Evolutionary conservation across 2,888 invertebrate species (phyloP), one percentile per base, ranked within the genome.

Genomic region (Choreutis nemorana): DNA sequence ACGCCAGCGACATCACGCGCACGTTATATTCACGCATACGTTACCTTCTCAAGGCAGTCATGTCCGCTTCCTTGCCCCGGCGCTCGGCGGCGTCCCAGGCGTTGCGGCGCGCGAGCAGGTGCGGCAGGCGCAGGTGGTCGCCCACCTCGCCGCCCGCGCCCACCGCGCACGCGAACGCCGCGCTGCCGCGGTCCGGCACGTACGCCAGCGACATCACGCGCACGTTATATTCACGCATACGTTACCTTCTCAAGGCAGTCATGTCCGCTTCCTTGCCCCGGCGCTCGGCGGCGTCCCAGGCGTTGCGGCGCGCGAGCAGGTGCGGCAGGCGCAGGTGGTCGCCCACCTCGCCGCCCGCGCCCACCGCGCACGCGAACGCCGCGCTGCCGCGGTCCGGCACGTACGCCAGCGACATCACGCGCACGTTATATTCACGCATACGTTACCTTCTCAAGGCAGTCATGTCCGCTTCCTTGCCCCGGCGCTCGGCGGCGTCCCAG

Each of bases 121-220:
- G 87, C 7, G 94, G 92, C 44, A 98, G 72, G 0, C 96, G 84
- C 32, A 97, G 67, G 58, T 93, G 93, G 64, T 98, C 98, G 0
- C 89, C 89, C 26, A 97, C 90, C 50, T 96, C 94, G 2, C 97
- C 97, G 46, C 96, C 94, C 0, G 88, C 87, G 26, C 89, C 90
- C 29, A 97, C 83, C 14, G 97, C 70, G 41, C 92, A 93, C 35
- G 93, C 88, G 66, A 96, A 97, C 2, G 95, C 90, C 0, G 91
- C 89, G 50, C 91, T 89, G 14, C 86, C 81, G 35, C 87, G 87
- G 66, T 94, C 93, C 1, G 92, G 90, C 16, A 91, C 89, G 57
- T 89, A 98, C 5, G 94, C 91, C 11, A 99, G 64, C 1, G 93
- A 92, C 82, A 98, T 83, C 1, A 95, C 90, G 21, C 94, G 67